Conservation (phyloP, 1,140 invertebrate genomes). For the Maniola jurtina region DNA sequence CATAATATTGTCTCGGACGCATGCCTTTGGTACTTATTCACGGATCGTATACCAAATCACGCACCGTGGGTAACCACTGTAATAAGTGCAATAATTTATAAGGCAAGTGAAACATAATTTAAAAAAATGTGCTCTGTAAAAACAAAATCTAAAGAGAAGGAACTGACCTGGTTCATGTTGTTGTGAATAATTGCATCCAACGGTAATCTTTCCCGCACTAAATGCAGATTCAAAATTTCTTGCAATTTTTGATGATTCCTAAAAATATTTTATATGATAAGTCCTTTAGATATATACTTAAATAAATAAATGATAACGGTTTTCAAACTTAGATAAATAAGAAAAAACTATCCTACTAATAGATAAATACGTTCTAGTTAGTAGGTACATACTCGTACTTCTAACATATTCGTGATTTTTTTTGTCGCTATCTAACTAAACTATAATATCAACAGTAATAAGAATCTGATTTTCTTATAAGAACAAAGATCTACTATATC, state of each 20-base stretch:
- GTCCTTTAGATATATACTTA: neutral
- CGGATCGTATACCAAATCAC: neutral
- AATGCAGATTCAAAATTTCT: constrained; percentile 90
- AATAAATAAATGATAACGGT: too few relatives aligned
- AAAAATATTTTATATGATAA: constrained; percentile 23
- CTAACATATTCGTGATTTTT: too few relatives aligned
- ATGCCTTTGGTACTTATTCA: too few relatives aligned
- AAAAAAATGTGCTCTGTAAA: neutral
- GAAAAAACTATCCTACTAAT: too few relatives aligned
- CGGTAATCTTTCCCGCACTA: constrained; percentile 85
- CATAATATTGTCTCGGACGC: too few relatives aligned
- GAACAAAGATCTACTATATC: too few relatives aligned
- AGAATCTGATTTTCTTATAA: too few relatives aligned
- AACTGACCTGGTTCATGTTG: constrained; percentile 83
- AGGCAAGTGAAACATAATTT: neutral
- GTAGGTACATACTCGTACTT: too few relatives aligned
- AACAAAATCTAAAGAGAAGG: neutral
- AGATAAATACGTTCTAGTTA: too few relatives aligned
- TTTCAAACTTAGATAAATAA: too few relatives aligned
- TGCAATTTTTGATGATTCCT: constrained; percentile 83
- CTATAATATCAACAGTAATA: too few relatives aligned
- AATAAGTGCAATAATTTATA: neutral
- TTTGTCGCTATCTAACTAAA: too few relatives aligned
- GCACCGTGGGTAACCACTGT: neutral
- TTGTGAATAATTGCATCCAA: constrained; percentile 86